phyloP scores from a whole-genome alignment of 2,888 invertebrate genomes.

The Noctua fimbriata region DNA sequence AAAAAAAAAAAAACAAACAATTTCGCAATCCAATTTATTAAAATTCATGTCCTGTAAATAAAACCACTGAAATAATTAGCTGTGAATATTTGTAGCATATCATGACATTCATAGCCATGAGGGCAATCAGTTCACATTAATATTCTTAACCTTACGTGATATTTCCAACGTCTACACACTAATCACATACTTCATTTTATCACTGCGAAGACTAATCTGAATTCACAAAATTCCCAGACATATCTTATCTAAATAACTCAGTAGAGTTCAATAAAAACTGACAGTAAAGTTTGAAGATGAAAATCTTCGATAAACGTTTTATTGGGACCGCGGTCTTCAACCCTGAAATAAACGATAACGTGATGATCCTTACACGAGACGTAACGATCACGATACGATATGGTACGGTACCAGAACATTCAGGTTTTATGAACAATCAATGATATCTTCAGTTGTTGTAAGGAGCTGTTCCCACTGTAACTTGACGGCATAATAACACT shows the following conservation, averaged over 20 bases:
- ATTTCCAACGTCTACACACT: neutral
- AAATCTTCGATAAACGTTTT: conserved; percentile 63
- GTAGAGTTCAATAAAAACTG: conserved; percentile 51
- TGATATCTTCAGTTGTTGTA: neutral
- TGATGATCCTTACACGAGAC: conserved; percentile 19
- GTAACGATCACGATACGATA: conserved; percentile 47
- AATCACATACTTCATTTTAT: conserved; percentile 1
- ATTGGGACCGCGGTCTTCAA: conserved; percentile 43
- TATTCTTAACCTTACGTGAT: neutral
- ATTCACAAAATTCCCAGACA: neutral
- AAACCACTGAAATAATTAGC: neutral
- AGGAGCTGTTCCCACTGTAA: neutral
- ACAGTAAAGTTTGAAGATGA: conserved; percentile 51
- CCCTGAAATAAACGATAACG: conserved; percentile 45
- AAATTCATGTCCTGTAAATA: neutral
- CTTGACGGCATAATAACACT: no score
- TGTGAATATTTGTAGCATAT: neutral
- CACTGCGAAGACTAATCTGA: conserved; percentile 10
- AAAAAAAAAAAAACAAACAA: no score
- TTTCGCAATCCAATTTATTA: neutral
- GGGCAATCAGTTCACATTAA: neutral
- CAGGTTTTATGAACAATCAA: conserved; percentile 14
- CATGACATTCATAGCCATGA: neutral
- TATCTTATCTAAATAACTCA: conserved; percentile 29
- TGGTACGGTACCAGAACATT: conserved; percentile 4